Conservation (phyloP, 2,113 vertebrate species). For the Leptodactylus fuscus region DNA sequence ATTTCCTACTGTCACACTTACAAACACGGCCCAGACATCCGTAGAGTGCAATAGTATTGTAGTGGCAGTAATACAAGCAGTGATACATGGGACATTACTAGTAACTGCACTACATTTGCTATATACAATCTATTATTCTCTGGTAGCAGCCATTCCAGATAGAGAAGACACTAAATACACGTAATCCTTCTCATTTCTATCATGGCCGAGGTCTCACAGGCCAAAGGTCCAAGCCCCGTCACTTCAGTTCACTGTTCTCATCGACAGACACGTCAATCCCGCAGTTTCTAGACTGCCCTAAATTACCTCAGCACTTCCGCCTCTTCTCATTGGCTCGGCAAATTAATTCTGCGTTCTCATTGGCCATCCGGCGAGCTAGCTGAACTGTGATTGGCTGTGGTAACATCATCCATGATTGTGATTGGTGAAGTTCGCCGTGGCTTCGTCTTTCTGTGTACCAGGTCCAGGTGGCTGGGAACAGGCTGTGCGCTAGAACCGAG, state of each 20-base stretch:
- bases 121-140: neutral
- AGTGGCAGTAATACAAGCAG: too few species aligned
- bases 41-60: too few species aligned
- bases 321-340: neutral
- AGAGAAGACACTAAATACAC: neutral
- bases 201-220: neutral
- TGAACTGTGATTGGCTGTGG: neutral
- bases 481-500: neutral
- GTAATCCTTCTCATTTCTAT: too few species aligned
- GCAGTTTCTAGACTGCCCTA: neutral
- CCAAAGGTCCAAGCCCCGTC: neutral
- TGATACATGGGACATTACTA: too few species aligned
- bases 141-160: neutral
- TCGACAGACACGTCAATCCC: neutral
- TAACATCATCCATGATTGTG: neutral
- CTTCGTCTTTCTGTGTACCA: neutral
- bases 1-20: too few species aligned
- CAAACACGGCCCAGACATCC: too few species aligned
- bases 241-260: neutral
- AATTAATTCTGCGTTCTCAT: neutral
- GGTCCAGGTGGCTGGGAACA: neutral
- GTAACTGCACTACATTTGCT: too few species aligned
- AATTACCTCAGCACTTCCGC: constrained; percentile 20
- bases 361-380: neutral
- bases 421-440: neutral